Evolutionary conservation across 2,888 invertebrate genomes (phyloP), one percentile per base, ranked within the genome.

Genomic region (Caenorhabditis sinica): DNA sequence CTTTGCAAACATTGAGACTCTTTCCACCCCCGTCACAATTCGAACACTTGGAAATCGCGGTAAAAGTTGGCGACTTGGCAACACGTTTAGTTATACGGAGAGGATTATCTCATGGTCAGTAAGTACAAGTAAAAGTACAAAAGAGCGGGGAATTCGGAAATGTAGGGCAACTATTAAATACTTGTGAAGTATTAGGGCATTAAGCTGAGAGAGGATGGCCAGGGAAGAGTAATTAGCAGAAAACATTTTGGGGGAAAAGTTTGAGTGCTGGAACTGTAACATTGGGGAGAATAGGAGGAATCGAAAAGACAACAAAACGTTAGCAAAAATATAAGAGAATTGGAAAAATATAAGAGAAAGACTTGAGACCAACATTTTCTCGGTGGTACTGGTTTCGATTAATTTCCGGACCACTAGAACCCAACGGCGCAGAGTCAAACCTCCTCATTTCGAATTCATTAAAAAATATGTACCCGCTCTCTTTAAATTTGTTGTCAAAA

Each of bases 391-490:
- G 15, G 9, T 20, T 17, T 56, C 28, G 51, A 75, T 53, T 65
- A 75, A 75, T 75, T 75, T 75, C 25, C 51, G 65, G 23, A 45
- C 9, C 43, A 36, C 43, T 15, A 43, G 43, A 36, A 36, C 11
- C 1, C 1, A 13, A 5, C 17, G 45, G 15, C 4, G 45, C 15
- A 17, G n/a, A 45, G 17, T 17, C 9, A 4, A 28, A 17, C 11
- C 1, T 17, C 36, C 71, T 77, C 69, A 77, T 77, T 77, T 36
- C n/a, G n/a, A 71, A 77, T 77, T 77, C 77, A 77, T 61, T 60
- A 61, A 77, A 77, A 76, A 77, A 49, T 23, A 17, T 61, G 51
- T 13, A 43, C n/a, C 6, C 20, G 20, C 9, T 23, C 13, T 53
- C 5, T 45, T 17, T 6, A 45, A 45, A 45, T 45, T n/a, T n/a